Conservation (phyloP, 2,888 invertebrate species). For the Himalopsyche tibetana region DNA sequence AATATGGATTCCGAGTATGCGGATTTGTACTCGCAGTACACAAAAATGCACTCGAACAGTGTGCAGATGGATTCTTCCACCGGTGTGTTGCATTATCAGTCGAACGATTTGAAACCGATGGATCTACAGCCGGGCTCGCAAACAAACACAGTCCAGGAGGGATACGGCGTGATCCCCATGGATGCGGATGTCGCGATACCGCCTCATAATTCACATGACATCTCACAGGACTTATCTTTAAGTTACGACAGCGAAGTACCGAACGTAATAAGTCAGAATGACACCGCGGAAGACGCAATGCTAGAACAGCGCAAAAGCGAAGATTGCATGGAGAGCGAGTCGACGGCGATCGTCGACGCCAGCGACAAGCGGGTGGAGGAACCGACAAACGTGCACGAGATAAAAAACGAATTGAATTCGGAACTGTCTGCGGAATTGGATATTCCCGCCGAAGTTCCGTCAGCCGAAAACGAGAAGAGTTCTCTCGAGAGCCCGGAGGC, state of each 20-base stretch:
- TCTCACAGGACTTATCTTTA: constrained; percentile 48
- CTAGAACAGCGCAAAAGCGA: constrained; percentile 41
- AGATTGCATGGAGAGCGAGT: constrained; percentile 45
- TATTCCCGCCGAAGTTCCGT: constrained; percentile 50
- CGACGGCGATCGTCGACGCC: constrained; percentile 28
- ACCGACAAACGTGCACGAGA: constrained; percentile 29
- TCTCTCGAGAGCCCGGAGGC: constrained; percentile 1
- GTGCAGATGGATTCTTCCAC: constrained; percentile 58
- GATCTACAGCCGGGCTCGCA: constrained; percentile 50
- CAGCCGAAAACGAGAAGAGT: constrained; percentile 5
- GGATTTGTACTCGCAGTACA: constrained; percentile 57
- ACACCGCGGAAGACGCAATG: constrained; percentile 34
- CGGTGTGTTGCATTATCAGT: constrained; percentile 58
- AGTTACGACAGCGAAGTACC: constrained; percentile 57
- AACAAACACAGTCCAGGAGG: constrained; percentile 51
- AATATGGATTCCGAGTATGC: constrained; percentile 61
- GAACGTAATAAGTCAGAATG: constrained; percentile 49
- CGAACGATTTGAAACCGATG: constrained; percentile 58
- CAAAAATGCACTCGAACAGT: constrained; percentile 58
- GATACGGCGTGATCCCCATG: constrained; percentile 43
- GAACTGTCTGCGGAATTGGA: constrained; percentile 14
- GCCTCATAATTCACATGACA: constrained; percentile 46
- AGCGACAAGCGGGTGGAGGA: constrained; percentile 29
- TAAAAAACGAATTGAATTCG: not conserved
- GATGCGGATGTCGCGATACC: constrained; percentile 43